Conservation (phyloP, 2,797 vertebrate genomes). For the Smutsia gigantea region DNA sequence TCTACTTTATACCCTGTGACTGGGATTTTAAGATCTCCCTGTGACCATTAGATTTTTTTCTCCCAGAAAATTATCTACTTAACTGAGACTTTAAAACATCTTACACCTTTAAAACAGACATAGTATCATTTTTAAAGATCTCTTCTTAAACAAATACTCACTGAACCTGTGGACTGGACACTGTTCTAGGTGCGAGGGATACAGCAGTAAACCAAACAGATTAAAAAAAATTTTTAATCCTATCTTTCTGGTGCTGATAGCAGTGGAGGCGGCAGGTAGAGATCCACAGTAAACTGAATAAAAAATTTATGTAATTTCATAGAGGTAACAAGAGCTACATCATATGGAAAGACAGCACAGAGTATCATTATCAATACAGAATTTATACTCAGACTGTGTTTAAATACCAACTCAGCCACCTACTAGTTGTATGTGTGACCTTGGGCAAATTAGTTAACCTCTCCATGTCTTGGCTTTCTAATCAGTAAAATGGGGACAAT, state of each 20-base stretch:
- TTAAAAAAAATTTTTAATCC: neutral
- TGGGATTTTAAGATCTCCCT: neutral
- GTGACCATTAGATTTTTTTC: neutral
- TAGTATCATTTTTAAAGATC: neutral
- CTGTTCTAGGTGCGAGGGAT: neutral
- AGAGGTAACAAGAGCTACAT: neutral
- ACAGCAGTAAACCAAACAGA: neutral
- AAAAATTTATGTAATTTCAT: neutral
- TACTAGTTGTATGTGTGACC: neutral
- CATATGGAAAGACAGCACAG: neutral
- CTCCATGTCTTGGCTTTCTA: neutral
- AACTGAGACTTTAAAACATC: neutral
- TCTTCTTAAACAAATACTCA: conserved; percentile 32
- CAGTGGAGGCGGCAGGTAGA: neutral
- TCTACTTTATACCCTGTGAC: neutral
- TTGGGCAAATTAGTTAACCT: neutral
- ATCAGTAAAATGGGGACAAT: neutral
- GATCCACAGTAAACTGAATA: neutral
- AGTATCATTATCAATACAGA: neutral
- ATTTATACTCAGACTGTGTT: neutral
- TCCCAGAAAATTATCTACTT: neutral
- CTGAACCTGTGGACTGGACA: neutral
- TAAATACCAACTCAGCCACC: neutral
- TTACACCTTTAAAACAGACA: neutral
- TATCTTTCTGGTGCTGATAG: neutral